phyloP scores from a whole-genome alignment of 2,888 invertebrate genomes.

The Pinctada fucata region DNA sequence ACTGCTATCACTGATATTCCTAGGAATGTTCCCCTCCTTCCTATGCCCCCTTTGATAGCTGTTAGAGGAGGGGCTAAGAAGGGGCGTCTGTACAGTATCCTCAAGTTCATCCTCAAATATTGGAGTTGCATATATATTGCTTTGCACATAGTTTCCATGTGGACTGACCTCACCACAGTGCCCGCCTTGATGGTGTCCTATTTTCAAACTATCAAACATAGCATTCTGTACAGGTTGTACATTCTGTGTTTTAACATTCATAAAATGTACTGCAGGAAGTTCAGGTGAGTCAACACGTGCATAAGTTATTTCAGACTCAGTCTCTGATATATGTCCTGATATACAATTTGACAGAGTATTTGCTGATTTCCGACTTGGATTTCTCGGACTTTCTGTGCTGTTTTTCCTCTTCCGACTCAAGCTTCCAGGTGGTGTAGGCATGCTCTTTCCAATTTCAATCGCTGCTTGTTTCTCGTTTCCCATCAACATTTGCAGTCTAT shows the following conservation, averaged over 20 bases:
- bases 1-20: conserved; percentile 26
- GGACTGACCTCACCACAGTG: background rate
- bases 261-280: conserved; percentile 73
- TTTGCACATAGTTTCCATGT: background rate
- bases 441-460: conserved; percentile 52
- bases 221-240: conserved; percentile 62
- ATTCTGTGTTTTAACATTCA: conserved; percentile 67
- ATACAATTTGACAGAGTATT: conserved; percentile 63
- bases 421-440: conserved; percentile 71
- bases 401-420: conserved; percentile 64
- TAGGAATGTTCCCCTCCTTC: conserved; percentile 1
- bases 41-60: background rate
- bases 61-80: background rate
- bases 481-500: conserved; percentile 33
- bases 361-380: conserved; percentile 63
- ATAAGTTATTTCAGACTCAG: conserved; percentile 54
- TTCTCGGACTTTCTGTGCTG: conserved; percentile 56
- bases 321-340: conserved; percentile 56
- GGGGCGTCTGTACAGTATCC: background rate
- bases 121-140: conserved; percentile 17
- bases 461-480: conserved; percentile 50
- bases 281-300: conserved; percentile 70
- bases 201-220: conserved; percentile 68
- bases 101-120: conserved; percentile 21
- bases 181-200: conserved; percentile 25